Evolutionary conservation across 2,888 invertebrate genomes (phyloP), one percentile per base, ranked within the genome.

Genomic region (Erebia palarica): DNA sequence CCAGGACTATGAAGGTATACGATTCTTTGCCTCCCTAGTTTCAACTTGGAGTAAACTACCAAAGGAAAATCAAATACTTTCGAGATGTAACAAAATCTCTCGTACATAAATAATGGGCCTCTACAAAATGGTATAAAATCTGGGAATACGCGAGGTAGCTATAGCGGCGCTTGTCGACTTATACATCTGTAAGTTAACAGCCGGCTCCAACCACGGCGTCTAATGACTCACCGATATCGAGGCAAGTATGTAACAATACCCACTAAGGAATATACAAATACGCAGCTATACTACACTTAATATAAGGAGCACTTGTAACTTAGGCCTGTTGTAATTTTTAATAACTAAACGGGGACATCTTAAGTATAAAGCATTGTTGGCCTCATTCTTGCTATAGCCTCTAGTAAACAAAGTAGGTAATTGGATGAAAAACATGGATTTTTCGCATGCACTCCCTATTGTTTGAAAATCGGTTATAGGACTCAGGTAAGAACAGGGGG

Each of bases 171-270:
- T 78, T 72, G 78, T 73, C 72, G 63, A 61, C 60, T 74, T 76
- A 69, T 73, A 76, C 69, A 70, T 75, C 53, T 68, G 69, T 73
- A 70, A 68, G 11, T 73, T 76, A 75, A 85, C 86, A 86, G 88
- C 84, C 83, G 84, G 84, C 86, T 84, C 78, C 84, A 77, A 77
- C 82, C 79, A 77, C 78, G 81, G 79, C 83, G 81, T 76, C 83
- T 78, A 80, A 84, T 91, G 91, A 91, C 84, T 91, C 91, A 91
- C 75, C 77, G 72, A 76, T 76, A 77, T 75, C 81, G 80, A 81
- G 81, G 79, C 79, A 73, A 78, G 75, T 75, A 77, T 74, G 69
- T 76, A 76, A 74, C 65, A 72, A 70, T 74, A 71, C 64, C 47
- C 65, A 68, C 69, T 69, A 59, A 36, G 36, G 36, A 7, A 36